Base-by-base conservation (phyloP, 2,888 invertebrate species). In the Drosophila bunnanda region DNA sequence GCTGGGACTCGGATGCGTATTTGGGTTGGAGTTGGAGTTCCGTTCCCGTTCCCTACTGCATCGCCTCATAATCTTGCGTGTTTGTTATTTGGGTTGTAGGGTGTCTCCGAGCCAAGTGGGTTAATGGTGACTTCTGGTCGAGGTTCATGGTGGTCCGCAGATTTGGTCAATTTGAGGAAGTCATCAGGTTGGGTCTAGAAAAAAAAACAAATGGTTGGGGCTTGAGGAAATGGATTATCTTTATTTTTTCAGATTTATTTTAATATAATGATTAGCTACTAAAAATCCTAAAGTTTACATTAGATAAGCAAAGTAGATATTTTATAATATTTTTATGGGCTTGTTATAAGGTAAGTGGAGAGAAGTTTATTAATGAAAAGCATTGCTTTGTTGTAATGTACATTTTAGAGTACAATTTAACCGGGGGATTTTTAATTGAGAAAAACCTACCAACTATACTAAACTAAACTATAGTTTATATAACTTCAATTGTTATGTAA, bases 51-150 rank as follows among this genome's bases (percentile, higher is more conserved):
- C 15, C 62, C 62, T 20, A 57, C 48, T 68, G 39, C 41, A 44
- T 57, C 43, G 34, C 71, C 64, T 54, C 38, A 46, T 67, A 55
- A n/a, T 62, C 52, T 75, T 61, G 61, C 66, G 52, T 67, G 76
- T 46, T 6, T 34, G 38, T 61, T 56, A 38, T 54, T 50, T 38
- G 9, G 32, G 22, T 34, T 68, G 73, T 73, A 73, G 79, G 62
- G 32, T 66, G 73, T 22, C 34, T n/a, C 17, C 34, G 20, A 5
- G 30, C 20, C 32, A 34, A 32, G 52, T 56, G 55, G 39, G 56
- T 9, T n/a, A 41, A 44, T 46, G 22, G 5, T 38, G 39, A 54
- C 39, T 67, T 36, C 13, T 46, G 22, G 67, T 17, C 15, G 13
- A 46, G 20, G 17, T 55, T 62, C 20, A 48, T 34, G 67, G 48